Conservation (phyloP, 2,797 vertebrate genomes). For the Eurystomus glaucurus region DNA sequence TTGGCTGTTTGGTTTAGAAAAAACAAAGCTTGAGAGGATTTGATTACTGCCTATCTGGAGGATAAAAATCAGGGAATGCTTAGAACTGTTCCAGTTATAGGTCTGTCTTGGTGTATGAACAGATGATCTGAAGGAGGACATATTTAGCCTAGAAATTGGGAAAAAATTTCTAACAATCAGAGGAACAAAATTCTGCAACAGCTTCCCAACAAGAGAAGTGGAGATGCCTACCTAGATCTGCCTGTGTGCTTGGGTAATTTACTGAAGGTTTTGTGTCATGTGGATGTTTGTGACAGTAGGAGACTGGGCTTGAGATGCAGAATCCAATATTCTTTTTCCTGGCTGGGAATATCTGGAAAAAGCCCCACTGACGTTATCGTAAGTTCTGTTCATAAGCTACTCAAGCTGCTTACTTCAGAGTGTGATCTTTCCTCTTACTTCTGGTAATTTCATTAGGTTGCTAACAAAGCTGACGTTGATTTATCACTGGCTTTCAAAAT, state of each 20-base stretch:
- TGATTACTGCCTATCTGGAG: not conserved
- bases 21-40: not conserved
- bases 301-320: not conserved
- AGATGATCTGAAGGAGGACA: not conserved
- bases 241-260: not conserved
- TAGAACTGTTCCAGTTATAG: not conserved
- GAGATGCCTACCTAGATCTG: not conserved
- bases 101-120: not conserved
- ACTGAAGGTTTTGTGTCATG: not conserved
- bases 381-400: not conserved
- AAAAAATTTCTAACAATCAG: not conserved
- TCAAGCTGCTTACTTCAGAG: slow-evolving; percentile 11
- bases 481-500: slow-evolving; percentile 23
- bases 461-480: not conserved
- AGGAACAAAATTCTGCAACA: not conserved
- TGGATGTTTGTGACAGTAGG: not conserved
- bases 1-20: not conserved
- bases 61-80: not conserved
- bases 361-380: rapidly evolving
- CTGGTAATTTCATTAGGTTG: slow-evolving; percentile 34
- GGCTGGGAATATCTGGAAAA: not conserved
- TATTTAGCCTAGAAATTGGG: not conserved
- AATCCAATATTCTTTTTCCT: slow-evolving; percentile 18
- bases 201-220: not conserved
- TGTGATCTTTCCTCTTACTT: slow-evolving; percentile 10